Base-by-base conservation (phyloP, 2,113 vertebrate species). In the Rousettus leschenaultii region DNA sequence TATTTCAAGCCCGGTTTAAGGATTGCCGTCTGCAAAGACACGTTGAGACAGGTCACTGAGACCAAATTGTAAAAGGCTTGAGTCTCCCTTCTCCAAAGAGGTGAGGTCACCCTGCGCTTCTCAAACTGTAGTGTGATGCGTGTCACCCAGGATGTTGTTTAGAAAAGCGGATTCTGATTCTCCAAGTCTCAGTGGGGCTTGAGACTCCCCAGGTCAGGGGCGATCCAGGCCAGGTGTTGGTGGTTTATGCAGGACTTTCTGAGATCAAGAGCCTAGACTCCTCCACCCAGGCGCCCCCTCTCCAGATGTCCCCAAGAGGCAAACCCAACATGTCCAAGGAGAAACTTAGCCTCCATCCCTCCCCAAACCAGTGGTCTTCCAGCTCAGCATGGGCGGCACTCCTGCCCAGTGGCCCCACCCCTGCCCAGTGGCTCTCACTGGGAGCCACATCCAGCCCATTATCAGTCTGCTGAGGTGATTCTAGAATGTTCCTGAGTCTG, bases 271-370 rank as follows among this genome's bases (percentile, higher is more conserved):
- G 13, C 7, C 38, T 35, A 15, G 79, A 22, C 33, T 33, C 3
- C 0, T 30, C 14, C n/a, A 43, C 2, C 22, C 9, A 26, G 24
- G 65, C 1, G 4, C 26, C 26, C 48, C 35, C 21, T 48, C 24
- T 14, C 30, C 43, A 71, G 53, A 35, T 26, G 43, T 82, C 74
- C 26, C 57, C 28, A 21, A 51, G 40, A 63, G 38, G 28, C 71
- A 93, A 18, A 33, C 45, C 35, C 0, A 0, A 0, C 1, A n/a
- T 35, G 13, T 78, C 63, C 24, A 16, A 30, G 40, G 33, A 61
- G 70, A 55, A 45, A 26, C 7, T 59, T 24, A 14, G 24, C 43
- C 16, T 68, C n/a, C 22, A 38, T 3, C 18, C n/a, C 5, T 33
- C 43, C 16, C 19, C 28, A 19, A 22, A 11, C 13, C 0, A 0